Base-by-base conservation (phyloP, 2,113 vertebrate species). In the Geococcyx californianus region DNA sequence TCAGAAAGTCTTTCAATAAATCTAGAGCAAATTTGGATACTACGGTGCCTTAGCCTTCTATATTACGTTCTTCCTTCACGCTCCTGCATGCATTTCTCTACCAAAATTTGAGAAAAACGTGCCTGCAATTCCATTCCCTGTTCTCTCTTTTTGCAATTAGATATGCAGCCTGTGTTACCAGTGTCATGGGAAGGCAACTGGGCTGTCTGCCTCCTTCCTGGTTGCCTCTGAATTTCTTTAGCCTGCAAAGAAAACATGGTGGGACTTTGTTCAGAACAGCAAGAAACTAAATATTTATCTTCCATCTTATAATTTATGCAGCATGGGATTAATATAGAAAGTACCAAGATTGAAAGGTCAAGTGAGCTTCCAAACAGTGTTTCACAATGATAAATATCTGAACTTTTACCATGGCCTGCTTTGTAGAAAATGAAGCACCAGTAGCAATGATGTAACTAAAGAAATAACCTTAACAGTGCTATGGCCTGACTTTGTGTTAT, bases 241-340 rank as follows among this genome's bases (percentile, higher is more conserved):
- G 70, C 84, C 84, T 93, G 85, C 84, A 92, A 95, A 94, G 83
- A 95, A 93, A 97, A 95, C 38, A 92, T 72, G 84, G 55, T 80
- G 88, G 60, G 59, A 95, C 86, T 91, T 95, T 93, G 85, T 93
- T 92, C 90, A 88, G 83, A 96, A 81, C 86, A 95, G 70, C 40
- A 97, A 95, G 75, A 95, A 97, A 92, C 80, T 90, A 95, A 98
- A 97, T 97, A 96, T 95, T 97, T 97, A 95, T 94, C 96, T 81
- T 97, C 66, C 87, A 73, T 91, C 74, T 94, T 84, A 89, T 96
- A 95, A 97, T 95, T 93, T 95, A 83, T 95, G 82, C 89, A 93
- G 47, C 73, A 77, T 89, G 66, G 72, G 84, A 90, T 94, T 97
- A 96, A 94, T 98, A 93, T 92, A 88, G 92, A 97, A 94, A 93